Evolutionary conservation across 2,113 vertebrate genomes (phyloP).

Genomic region (Herpailurus yagouaroundi): DNA sequence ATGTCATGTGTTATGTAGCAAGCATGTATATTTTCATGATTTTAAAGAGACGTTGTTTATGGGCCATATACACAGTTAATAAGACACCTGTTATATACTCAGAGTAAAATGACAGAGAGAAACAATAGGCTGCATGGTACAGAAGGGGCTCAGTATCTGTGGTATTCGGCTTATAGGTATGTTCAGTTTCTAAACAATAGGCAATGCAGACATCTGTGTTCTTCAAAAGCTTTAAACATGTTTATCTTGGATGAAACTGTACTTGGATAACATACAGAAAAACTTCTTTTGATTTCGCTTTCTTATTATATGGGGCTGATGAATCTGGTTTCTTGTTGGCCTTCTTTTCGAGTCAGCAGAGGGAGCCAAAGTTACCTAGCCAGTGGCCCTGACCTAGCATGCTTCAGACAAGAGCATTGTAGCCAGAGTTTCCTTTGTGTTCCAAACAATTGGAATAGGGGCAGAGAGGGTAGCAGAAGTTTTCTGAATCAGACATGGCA

Average conservation of each 20-base stretch:
- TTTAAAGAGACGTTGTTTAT: not conserved
- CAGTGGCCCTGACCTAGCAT: not conserved
- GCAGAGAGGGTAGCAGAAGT: not conserved
- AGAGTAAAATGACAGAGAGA: not conserved
- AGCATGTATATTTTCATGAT: not conserved
- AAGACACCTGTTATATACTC: not conserved
- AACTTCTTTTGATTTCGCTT: not conserved
- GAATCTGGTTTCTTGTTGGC: not conserved
- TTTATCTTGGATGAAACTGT: not conserved
- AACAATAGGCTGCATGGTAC: not conserved
- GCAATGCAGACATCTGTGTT: not conserved
- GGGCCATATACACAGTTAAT: not conserved
- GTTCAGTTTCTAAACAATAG: not conserved
- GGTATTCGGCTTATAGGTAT: not conserved
- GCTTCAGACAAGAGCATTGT: not conserved
- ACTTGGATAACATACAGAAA: not conserved
- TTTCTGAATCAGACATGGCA: not conserved
- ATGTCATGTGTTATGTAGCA: not conserved
- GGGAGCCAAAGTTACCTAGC: constrained; percentile 66
- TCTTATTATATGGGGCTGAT: not conserved
- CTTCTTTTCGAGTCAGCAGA: constrained; percentile 43
- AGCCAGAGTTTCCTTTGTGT: not conserved
- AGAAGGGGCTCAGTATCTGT: not conserved
- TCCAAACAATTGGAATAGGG: not conserved
- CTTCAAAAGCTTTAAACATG: not conserved